Conservation (phyloP, 2,888 invertebrate genomes). For the Parnassius smintheus region DNA sequence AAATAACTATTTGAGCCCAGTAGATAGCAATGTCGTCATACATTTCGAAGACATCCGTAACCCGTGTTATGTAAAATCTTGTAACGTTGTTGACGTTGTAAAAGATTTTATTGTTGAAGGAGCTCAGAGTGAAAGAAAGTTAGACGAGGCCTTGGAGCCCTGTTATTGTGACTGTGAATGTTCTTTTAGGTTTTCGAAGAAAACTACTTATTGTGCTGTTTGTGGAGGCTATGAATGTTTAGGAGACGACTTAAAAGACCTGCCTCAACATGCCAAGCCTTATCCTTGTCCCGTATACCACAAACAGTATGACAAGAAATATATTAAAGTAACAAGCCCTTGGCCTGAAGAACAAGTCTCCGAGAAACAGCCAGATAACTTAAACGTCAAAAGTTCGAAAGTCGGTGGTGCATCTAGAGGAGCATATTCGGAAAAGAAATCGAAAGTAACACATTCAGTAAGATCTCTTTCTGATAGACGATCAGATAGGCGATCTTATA, state of each 20-base stretch:
- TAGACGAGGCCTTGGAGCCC: slow-evolving; percentile 42
- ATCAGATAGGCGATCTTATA: slow-evolving; percentile 28
- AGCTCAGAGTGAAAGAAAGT: slow-evolving; percentile 42
- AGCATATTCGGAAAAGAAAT: slow-evolving; percentile 13
- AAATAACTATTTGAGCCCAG: slow-evolving; percentile 53
- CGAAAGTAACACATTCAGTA: slow-evolving; percentile 33
- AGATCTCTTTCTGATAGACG: slow-evolving; percentile 40
- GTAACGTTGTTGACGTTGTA: slow-evolving; percentile 61
- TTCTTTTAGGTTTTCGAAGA: slow-evolving; percentile 59
- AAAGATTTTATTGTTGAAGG: slow-evolving; percentile 64
- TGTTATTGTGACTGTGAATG: slow-evolving; percentile 73
- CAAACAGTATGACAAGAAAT: slow-evolving; percentile 63
- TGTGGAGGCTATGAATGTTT: slow-evolving; percentile 72
- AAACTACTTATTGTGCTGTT: slow-evolving; percentile 68
- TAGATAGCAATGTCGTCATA: slow-evolving; percentile 62
- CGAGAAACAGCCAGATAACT: slow-evolving; percentile 37
- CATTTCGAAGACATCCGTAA: slow-evolving; percentile 57
- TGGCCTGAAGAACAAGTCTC: slow-evolving; percentile 55
- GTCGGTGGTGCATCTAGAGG: slow-evolving; percentile 36
- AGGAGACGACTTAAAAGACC: slow-evolving; percentile 58
- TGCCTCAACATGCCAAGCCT: slow-evolving; percentile 59
- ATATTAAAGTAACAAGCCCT: slow-evolving; percentile 53
- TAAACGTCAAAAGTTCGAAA: slow-evolving; percentile 49
- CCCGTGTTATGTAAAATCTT: slow-evolving; percentile 63
- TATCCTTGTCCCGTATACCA: slow-evolving; percentile 73